A percentile compares a stretch with the other conserved stretches of the same genome.
These are phyloP conservation scores for Gasteruption jaculator DNA, from an alignment of 2,888 invertebrate species.

Conservation along the genomic window DNA sequence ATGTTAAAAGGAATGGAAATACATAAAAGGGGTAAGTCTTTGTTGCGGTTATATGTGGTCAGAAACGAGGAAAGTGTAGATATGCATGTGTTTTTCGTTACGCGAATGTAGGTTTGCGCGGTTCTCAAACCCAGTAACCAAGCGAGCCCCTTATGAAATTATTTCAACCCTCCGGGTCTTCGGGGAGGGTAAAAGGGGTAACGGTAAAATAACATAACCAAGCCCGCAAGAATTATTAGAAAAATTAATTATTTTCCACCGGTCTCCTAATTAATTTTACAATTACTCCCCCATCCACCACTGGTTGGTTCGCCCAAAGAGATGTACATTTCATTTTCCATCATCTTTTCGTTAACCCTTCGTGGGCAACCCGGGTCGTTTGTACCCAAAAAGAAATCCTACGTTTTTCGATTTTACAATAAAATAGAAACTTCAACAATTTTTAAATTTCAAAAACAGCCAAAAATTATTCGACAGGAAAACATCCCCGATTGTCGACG, in stretches of 20 bases:
- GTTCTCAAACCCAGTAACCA: slow-evolving; percentile 48
- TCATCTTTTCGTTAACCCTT: slow-evolving; percentile 20
- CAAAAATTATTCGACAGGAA: not conserved
- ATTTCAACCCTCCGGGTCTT: slow-evolving; percentile 41
- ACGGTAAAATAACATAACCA: slow-evolving; percentile 6
- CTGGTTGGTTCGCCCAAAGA: slow-evolving; percentile 18
- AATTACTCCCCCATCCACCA: slow-evolving; percentile 35
- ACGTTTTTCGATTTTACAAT: not conserved
- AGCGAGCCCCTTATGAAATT: slow-evolving; percentile 48
- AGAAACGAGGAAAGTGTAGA: slow-evolving; percentile 34
- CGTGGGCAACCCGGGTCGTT: slow-evolving; percentile 1
- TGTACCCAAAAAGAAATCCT: not conserved
- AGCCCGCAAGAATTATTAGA: slow-evolving; percentile 48
- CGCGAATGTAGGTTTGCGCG: slow-evolving; percentile 46
- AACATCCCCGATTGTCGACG: too few relatives aligned
- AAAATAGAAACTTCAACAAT: not conserved
- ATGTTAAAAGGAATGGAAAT: too few relatives aligned
- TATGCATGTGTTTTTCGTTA: slow-evolving; percentile 42
- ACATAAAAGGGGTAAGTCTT: slow-evolving; percentile 42
- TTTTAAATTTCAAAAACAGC: not conserved
- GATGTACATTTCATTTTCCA: slow-evolving; percentile 11
- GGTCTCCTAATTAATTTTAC: slow-evolving; percentile 51
- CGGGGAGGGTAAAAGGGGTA: slow-evolving; percentile 20
- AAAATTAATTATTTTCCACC: slow-evolving; percentile 52
- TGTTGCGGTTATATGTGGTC: slow-evolving; percentile 47